phyloP scores from a whole-genome alignment of 2,113 vertebrate species.

The Triplophysa dalaica region DNA sequence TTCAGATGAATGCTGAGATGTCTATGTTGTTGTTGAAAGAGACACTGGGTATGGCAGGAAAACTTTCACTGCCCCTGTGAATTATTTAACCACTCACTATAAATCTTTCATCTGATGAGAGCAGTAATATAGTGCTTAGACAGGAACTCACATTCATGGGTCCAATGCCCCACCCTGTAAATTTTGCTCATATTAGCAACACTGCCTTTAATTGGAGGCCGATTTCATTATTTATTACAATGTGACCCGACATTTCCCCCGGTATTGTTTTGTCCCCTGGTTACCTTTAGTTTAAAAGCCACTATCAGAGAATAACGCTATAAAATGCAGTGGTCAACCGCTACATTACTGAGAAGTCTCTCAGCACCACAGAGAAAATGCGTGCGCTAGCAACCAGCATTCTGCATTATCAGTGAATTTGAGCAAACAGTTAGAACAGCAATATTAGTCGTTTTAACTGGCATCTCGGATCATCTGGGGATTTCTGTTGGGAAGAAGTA shows the following conservation, averaged over 20 bases:
- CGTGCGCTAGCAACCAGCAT: constrained; percentile 52
- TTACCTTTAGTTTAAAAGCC: not conserved
- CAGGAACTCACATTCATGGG: constrained; percentile 35
- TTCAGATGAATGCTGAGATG: not conserved
- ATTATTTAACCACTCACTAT: constrained; percentile 53
- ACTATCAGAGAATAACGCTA: not conserved
- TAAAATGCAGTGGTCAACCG: constrained; percentile 50
- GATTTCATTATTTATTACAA: constrained; percentile 1
- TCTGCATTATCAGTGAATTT: constrained; percentile 53
- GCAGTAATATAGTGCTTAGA: constrained; percentile 41
- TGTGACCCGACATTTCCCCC: not conserved
- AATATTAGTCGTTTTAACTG: constrained; percentile 37
- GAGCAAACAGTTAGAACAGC: constrained; percentile 38
- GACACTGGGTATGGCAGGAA: not conserved
- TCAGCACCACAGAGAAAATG: constrained; percentile 47
- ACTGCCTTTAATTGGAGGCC: constrained; percentile 15
- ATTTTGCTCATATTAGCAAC: constrained; percentile 20
- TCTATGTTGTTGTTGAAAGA: constrained; percentile 5
- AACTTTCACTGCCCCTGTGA: constrained; percentile 44
- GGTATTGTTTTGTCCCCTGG: not conserved
- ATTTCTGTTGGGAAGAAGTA: constrained; percentile 10
- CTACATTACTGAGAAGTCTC: constrained; percentile 47
- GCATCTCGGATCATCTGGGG: constrained; percentile 5
- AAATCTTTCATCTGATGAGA: constrained; percentile 52
- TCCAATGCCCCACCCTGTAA: not conserved